Percentiles rank a stretch among this genome's conserved stretches.
Conservation (phyloP, 1,140 invertebrate genomes). For the Heliothis subflexa region DNA sequence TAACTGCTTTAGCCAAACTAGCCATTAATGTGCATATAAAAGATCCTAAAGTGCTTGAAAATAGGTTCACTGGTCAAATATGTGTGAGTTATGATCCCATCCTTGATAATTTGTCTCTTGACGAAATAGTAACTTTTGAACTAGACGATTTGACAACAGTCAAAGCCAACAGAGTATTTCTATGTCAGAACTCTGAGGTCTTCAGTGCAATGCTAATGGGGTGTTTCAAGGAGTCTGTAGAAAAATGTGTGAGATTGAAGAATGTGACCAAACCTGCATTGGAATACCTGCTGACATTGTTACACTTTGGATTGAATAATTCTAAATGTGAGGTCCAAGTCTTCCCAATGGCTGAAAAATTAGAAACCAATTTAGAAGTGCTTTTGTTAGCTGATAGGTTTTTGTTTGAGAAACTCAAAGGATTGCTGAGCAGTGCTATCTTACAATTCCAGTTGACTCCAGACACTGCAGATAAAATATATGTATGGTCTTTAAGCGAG, state of each 20-base stretch:
- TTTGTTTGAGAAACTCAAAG: constrained; percentile 87
- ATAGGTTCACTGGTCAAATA: constrained; percentile 76
- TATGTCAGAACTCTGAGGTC: constrained; percentile 88
- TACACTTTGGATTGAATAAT: constrained; percentile 84
- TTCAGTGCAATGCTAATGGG: constrained; percentile 90
- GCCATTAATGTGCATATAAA: constrained; percentile 83
- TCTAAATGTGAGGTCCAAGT: constrained; percentile 71
- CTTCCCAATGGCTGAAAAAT: constrained; percentile 80
- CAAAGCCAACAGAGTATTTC: constrained; percentile 87
- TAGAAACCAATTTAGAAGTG: constrained; percentile 88
- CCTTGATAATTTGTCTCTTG: constrained; percentile 70
- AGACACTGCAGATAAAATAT: constrained; percentile 84
- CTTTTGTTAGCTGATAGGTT: constrained; percentile 89
- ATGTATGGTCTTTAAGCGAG: constrained; percentile 87
- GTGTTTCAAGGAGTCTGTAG: constrained; percentile 88
- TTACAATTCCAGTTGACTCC: constrained; percentile 81
- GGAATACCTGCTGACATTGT: constrained; percentile 85
- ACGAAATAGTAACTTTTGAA: constrained; percentile 87
- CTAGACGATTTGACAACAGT: constrained; percentile 89
- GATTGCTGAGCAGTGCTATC: constrained; percentile 86
- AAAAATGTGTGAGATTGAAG: constrained; percentile 86
- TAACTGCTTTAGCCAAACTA: constrained; percentile 80
- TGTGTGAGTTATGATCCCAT: constrained; percentile 74
- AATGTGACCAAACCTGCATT: constrained; percentile 87
- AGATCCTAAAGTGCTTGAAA: constrained; percentile 81